phyloP scores from a whole-genome alignment of 2,113 vertebrate species.

The Neotoma lepida region DNA sequence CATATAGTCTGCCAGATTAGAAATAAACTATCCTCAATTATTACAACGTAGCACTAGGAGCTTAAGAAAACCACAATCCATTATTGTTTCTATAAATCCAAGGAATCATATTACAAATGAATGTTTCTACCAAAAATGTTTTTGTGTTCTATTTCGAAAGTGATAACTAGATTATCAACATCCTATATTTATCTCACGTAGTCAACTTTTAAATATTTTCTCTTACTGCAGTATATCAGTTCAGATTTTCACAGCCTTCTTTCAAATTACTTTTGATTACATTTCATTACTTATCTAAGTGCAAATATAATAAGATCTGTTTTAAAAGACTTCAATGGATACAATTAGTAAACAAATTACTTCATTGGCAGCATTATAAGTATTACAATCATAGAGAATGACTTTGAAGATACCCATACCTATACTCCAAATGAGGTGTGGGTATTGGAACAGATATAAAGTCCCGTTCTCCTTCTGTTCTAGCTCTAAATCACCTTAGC shows the following conservation, averaged over 20 bases:
- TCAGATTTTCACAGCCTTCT: neutral
- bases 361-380: neutral
- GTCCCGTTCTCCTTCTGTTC: neutral
- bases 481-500: neutral
- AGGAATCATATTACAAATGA: neutral
- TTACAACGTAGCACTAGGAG: neutral
- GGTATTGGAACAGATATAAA: neutral
- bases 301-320: neutral
- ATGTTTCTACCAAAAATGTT: slow-evolving; percentile 1
- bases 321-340: neutral
- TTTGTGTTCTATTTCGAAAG: neutral
- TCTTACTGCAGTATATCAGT: neutral
- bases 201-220: slow-evolving; percentile 2
- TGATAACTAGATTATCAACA: neutral
- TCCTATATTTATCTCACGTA: slow-evolving; percentile 5
- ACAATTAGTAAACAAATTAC: neutral
- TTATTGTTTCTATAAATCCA: slow-evolving; percentile 40
- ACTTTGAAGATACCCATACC: neutral
- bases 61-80: neutral
- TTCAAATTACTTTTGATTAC: neutral
- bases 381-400: neutral
- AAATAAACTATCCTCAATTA: neutral
- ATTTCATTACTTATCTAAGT: neutral
- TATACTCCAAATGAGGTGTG: neutral
- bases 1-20: neutral